Conservation (phyloP, 2,113 vertebrate species). For the Catagonus wagneri region DNA sequence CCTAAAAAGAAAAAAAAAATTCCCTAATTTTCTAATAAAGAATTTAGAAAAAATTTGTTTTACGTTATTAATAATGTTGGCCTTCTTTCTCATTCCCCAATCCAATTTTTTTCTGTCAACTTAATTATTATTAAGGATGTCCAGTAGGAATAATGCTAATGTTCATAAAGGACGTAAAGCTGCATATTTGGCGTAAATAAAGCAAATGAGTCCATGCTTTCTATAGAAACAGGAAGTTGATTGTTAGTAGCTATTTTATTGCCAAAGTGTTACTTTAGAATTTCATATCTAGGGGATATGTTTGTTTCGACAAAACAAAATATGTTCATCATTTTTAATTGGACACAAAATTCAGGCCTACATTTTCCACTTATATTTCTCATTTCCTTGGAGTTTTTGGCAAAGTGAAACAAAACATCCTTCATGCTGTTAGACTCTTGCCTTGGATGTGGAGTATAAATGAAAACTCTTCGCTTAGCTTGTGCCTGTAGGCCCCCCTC, state of each 20-base stretch:
- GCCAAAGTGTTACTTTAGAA: not conserved
- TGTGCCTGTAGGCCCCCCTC: no score
- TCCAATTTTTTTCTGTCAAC: not conserved
- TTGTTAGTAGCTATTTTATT: not conserved
- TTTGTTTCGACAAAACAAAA: conserved; percentile 24
- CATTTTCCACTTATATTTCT: not conserved
- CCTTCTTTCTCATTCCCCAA: not conserved
- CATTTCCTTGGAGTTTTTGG: not conserved
- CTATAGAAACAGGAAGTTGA: not conserved
- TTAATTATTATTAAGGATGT: not conserved
- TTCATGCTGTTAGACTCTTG: not conserved
- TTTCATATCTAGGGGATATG: conserved; percentile 10
- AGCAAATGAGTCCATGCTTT: not conserved
- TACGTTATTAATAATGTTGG: not conserved
- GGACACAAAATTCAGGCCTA: not conserved
- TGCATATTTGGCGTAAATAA: not conserved
- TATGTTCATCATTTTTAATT: not conserved
- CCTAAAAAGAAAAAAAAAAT: not conserved
- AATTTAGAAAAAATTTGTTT: not conserved
- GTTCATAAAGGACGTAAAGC: not conserved
- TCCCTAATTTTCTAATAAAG: not conserved
- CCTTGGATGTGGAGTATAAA: not conserved
- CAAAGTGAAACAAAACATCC: not conserved
- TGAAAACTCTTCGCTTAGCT: not conserved
- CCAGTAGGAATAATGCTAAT: not conserved